These are phyloP conservation scores for Baronia brevicornis DNA, from an alignment of 2,888 invertebrate genomes.

Conservation along the genomic window DNA sequence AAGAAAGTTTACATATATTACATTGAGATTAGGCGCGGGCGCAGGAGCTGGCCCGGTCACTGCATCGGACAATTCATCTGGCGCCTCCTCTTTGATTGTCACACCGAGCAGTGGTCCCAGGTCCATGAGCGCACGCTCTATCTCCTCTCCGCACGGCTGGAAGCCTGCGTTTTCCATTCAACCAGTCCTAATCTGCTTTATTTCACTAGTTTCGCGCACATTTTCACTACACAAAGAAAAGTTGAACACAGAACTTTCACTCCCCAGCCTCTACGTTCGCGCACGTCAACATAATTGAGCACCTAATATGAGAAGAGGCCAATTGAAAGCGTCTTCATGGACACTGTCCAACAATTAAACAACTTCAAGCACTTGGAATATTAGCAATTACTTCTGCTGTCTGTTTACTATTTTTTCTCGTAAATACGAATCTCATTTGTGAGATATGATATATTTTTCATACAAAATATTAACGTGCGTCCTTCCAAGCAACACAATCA, in stretches of 20 bases:
- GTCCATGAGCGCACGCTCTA: constrained; percentile 68
- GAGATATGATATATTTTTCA: constrained; percentile 22
- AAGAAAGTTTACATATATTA: too few species aligned
- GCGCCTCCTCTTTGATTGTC: constrained; percentile 63
- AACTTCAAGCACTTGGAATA: constrained; percentile 4
- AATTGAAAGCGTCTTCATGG: constrained; percentile 29
- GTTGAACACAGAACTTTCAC: constrained; percentile 51
- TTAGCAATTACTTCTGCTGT: too few species aligned
- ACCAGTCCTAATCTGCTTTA: constrained; percentile 26
- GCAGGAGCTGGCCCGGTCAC: constrained; percentile 22
- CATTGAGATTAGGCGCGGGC: constrained; percentile 30
- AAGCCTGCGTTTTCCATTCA: constrained; percentile 60
- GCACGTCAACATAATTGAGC: constrained; percentile 62
- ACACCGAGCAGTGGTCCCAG: constrained; percentile 62
- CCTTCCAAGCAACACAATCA: constrained; percentile 28
- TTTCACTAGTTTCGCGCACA: constrained; percentile 34
- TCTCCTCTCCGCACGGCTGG: constrained; percentile 58
- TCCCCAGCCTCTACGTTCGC: constrained; percentile 38
- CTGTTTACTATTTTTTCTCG: too few species aligned
- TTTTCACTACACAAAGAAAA: constrained; percentile 34
- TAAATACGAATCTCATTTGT: too few species aligned
- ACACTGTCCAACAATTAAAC: background rate
- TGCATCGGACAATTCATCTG: constrained; percentile 47
- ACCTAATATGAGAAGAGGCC: constrained; percentile 42
- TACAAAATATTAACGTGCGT: constrained; percentile 45